Base-by-base conservation (phyloP, 2,888 invertebrate species). In the Troides aeacus region DNA sequence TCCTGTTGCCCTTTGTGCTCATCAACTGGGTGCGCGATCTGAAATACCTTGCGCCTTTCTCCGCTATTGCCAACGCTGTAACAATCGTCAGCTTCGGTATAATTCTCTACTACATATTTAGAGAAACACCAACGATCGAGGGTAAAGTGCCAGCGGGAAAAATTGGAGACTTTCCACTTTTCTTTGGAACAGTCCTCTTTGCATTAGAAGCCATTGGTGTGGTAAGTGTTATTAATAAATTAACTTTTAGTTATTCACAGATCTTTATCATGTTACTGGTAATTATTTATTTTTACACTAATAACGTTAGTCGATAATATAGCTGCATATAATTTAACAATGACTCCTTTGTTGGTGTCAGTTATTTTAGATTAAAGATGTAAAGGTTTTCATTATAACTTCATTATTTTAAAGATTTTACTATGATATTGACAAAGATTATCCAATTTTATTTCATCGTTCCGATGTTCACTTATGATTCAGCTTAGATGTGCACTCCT, bases 101-200 rank as follows among this genome's bases (percentile, higher is more conserved):
- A 69, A 97, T 98, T 70, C 93, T 97, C 72, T 97, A 97, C 89
- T 98, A 97, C 82, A 93, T 98, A 74, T 96, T 98, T 83, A 94
- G 95, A 71, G 95, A 96, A 61, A 88, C 96, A 1, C 94, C 96
- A 0, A 89, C 94, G 0, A 89, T 96, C 1, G 93, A 94, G 15
- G 94, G 94, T 59, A 93, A 94, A 71, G 92, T 92, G 5, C 91
- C 95, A 0, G 93, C 95, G 64, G 97, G 96, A 0, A 89, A 94
- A 12, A 81, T 95, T 3, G 87, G 93, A 50, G 94, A 95, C 68
- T 96, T 97, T 79, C 99, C 99, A 0, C 93, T 99, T 1, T 99
- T 97, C 92, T 98, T 99, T 84, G 99, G 99, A 58, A 99, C 98
- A 0, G 99, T 98, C 0, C 93, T 99, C 64, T 99, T 98, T 85